phyloP scores from a whole-genome alignment of 2,113 vertebrate genomes.

The Rhea americana region DNA sequence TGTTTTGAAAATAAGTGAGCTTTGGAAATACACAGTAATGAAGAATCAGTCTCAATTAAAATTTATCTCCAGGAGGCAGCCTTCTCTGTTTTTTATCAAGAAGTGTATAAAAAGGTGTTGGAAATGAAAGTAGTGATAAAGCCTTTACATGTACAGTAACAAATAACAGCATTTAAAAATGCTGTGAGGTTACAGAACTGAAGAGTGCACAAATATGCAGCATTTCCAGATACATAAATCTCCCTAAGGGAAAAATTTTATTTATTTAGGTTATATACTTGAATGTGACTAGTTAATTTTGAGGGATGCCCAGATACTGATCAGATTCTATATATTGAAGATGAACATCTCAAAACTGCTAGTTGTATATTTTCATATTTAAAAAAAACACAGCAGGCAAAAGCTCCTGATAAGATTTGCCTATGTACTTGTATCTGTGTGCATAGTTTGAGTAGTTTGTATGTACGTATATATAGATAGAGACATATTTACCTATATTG shows the following conservation, averaged over 20 bases:
- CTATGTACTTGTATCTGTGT: background rate
- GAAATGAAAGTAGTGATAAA: background rate
- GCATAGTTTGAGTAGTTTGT: background rate
- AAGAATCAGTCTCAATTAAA: background rate
- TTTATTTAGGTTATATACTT: background rate
- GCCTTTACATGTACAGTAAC: background rate
- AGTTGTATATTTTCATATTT: background rate
- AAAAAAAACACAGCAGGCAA: background rate
- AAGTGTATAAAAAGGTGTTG: background rate
- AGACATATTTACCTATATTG: too few relatives aligned
- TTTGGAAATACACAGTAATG: background rate
- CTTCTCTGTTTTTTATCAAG: background rate
- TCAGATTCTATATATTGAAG: background rate
- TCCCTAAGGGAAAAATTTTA: fast-evolving
- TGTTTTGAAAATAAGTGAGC: background rate
- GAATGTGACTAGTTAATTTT: background rate
- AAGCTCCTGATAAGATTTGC: background rate
- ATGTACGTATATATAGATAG: too few relatives aligned
- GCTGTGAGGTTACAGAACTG: background rate
- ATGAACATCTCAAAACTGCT: background rate
- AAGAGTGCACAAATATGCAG: background rate
- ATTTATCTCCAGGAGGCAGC: background rate
- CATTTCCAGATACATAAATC: background rate
- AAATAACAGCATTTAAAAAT: background rate
- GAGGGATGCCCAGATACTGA: background rate